A percentile compares a stretch with the other conserved stretches of the same genome.
These are phyloP conservation scores for Leptinotarsa lineolata DNA, from an alignment of 1,140 invertebrate genomes.

Conservation along the genomic window DNA sequence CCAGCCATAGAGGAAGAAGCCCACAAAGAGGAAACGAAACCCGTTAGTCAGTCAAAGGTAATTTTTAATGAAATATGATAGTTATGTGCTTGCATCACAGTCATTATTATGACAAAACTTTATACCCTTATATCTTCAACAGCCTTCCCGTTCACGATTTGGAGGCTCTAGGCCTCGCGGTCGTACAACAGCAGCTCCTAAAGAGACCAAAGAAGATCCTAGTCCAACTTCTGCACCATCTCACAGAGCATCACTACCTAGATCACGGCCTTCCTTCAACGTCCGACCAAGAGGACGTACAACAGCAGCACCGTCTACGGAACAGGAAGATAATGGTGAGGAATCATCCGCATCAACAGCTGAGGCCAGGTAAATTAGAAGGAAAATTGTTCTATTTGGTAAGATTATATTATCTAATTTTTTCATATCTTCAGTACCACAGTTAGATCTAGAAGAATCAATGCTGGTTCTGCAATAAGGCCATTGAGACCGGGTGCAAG, in stretches of 20 bases:
- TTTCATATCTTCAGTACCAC: constrained; percentile 43
- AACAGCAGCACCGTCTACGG: constrained; percentile 40
- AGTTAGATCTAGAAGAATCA: constrained; percentile 47
- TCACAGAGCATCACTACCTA: constrained; percentile 49
- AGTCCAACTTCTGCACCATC: constrained; percentile 42
- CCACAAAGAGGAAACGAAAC: constrained; percentile 57
- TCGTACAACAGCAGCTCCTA: constrained; percentile 45
- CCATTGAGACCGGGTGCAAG: constrained; percentile 63
- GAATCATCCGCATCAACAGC: constrained; percentile 42
- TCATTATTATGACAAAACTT: too few relatives aligned
- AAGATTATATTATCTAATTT: background rate
- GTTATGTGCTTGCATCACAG: too few relatives aligned
- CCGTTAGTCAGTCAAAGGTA: constrained; percentile 50
- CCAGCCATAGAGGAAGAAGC: constrained; percentile 51
- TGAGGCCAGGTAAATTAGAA: constrained; percentile 43
- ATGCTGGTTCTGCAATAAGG: constrained; percentile 51
- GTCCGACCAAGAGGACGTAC: constrained; percentile 59
- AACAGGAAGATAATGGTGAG: constrained; percentile 27
- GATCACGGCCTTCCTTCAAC: constrained; percentile 62
- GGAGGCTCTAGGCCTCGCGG: constrained; percentile 40
- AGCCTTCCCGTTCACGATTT: constrained; percentile 38
- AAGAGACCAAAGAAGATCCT: constrained; percentile 37
- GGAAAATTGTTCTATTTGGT: too few relatives aligned
- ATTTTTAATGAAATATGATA: too few relatives aligned
- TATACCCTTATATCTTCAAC: background rate